Evolutionary conservation across 2,113 vertebrate species (phyloP).

Genomic region (Lates calcarifer): DNA sequence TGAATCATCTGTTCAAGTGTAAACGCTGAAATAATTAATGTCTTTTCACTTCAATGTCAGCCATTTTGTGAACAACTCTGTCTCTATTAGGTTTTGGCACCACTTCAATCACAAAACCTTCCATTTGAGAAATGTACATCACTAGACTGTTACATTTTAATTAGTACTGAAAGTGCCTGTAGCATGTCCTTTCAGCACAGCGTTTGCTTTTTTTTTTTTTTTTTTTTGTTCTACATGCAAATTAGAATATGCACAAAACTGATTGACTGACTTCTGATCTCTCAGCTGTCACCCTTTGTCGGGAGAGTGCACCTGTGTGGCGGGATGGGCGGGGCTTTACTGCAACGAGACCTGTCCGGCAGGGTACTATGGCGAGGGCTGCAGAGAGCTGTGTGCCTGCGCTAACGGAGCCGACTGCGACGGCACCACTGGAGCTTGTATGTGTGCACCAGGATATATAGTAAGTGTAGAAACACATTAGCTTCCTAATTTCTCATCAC

Average conservation of each 20-base stretch:
- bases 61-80: neutral
- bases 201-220: too few species aligned
- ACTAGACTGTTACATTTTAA: too few species aligned
- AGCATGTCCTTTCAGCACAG: too few species aligned
- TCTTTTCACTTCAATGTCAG: neutral
- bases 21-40: neutral
- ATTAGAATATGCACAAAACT: too few species aligned
- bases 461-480: slow-evolving; percentile 76
- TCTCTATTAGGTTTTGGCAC: neutral
- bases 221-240: too few species aligned
- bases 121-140: neutral
- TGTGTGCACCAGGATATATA: slow-evolving; percentile 92
- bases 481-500: neutral
- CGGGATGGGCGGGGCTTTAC: slow-evolving; percentile 93
- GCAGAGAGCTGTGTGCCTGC: slow-evolving; percentile 89
- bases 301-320: slow-evolving; percentile 93
- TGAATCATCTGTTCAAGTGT: neutral
- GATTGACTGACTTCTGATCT: neutral
- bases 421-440: slow-evolving; percentile 88
- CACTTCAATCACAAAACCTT: neutral
- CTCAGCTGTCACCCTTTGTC: slow-evolving; percentile 95
- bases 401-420: slow-evolving; percentile 94
- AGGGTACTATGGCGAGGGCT: slow-evolving; percentile 90
- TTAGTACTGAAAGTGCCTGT: too few species aligned
- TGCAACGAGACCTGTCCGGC: slow-evolving; percentile 94